Percentiles rank a stretch among this genome's conserved stretches.
These are phyloP conservation scores for Cacatua alba DNA, from an alignment of 2,113 vertebrate genomes.

Conservation along the genomic window DNA sequence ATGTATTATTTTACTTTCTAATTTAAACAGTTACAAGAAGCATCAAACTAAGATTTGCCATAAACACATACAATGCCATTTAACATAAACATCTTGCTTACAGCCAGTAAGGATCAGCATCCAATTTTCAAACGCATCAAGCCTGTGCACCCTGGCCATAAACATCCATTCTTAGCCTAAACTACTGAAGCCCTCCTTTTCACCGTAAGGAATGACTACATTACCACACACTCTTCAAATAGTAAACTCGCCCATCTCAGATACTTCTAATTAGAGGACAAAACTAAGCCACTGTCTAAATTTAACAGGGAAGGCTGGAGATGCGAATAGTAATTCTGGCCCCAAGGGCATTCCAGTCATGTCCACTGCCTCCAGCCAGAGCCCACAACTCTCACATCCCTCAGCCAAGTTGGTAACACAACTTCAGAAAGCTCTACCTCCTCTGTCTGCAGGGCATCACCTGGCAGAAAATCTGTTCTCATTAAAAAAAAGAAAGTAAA, in stretches of 20 bases:
- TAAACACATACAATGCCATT: neutral
- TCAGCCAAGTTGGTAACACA: neutral
- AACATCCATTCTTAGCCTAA: neutral
- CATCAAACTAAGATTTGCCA: neutral
- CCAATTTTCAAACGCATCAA: neutral
- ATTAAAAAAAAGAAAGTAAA: neutral
- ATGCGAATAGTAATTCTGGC: neutral
- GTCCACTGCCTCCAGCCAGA: neutral
- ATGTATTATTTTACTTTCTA: neutral
- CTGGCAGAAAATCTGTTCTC: neutral
- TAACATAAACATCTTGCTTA: neutral
- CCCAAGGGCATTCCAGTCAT: neutral
- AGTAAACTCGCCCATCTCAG: neutral
- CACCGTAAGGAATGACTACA: neutral
- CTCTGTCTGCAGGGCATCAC: neutral
- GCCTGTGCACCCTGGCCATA: neutral
- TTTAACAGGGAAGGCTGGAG: slow-evolving; percentile 1
- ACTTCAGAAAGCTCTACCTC: neutral
- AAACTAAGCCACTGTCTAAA: slow-evolving; percentile 23
- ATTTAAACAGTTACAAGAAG: neutral
- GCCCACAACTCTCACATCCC: neutral
- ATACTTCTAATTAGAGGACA: slow-evolving; percentile 37
- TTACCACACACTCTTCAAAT: neutral
- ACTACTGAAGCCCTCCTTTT: neutral
- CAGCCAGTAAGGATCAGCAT: neutral